These are phyloP conservation scores for Monochamus saltuarius DNA, from an alignment of 1,140 invertebrate genomes.

Conservation along the genomic window DNA sequence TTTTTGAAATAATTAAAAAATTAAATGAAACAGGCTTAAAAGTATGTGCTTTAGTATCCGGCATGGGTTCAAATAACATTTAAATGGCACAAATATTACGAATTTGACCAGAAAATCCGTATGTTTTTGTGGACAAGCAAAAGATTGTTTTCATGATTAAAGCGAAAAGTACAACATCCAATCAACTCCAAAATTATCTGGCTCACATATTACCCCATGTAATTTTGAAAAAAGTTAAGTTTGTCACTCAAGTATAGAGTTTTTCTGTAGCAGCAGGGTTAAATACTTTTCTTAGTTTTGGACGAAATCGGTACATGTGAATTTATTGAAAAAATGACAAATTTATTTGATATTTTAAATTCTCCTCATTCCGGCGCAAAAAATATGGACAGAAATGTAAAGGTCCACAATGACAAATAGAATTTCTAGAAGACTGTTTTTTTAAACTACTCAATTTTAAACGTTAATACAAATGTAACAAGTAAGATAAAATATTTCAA, in stretches of 20 bases:
- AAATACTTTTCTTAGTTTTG: slow-evolving; percentile 2
- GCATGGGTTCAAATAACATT: slow-evolving; percentile 19
- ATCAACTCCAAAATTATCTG: background rate
- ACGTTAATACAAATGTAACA: background rate
- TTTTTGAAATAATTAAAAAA: slow-evolving; percentile 10
- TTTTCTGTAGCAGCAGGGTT: background rate
- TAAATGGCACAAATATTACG: slow-evolving; percentile 5
- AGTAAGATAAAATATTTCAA: background rate
- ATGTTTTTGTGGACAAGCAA: slow-evolving; percentile 4
- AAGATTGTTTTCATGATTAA: slow-evolving; percentile 3
- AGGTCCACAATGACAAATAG: background rate
- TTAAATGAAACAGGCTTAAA: slow-evolving; percentile 14
- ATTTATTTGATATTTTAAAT: slow-evolving; percentile 7
- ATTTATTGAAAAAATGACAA: background rate
- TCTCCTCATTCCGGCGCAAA: background rate
- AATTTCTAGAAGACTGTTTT: background rate
- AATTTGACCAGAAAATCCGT: slow-evolving; percentile 7
- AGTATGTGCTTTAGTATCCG: slow-evolving; percentile 13
- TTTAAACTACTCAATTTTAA: background rate
- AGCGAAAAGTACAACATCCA: background rate
- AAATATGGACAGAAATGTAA: background rate
- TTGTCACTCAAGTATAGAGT: background rate
- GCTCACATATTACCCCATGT: slow-evolving; percentile 1
- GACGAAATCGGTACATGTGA: background rate
- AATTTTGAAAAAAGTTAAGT: slow-evolving; percentile 8